Evolutionary conservation across 2,797 vertebrate genomes (phyloP), one percentile per base, ranked within the genome.

Genomic region (Fistularia tabacaria): DNA sequence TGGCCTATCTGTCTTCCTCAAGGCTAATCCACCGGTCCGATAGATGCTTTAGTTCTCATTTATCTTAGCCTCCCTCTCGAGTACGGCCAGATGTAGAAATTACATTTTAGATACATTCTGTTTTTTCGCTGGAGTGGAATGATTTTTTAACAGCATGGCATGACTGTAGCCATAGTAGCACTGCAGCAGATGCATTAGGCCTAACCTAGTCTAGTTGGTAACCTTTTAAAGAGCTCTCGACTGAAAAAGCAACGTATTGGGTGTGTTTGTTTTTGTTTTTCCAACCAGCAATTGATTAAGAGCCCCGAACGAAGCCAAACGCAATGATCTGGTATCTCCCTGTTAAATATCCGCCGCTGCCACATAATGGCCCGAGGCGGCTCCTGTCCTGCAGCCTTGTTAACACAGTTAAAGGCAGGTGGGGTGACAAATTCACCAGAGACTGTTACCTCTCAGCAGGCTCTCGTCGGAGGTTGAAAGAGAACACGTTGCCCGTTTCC

Each of bases 71-170:
- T 66, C 77, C 59, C 49, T 80, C 54, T 64, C 63, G 51, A 73
- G 68, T 69, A 71, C 59, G 69, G 75, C 60, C 66, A 62, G 69
- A 81, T 58, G 68, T 87, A 85, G 79, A 81, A 68, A 61, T 76
- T 10, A 73, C 49, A 70, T 60, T 45, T 68, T 77, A 85, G 59
- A 71, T 66, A 9, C 62, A 67, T 77, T 79, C 58, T 79, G 56
- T 81, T 76, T 60, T 68, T 65, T 66, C 15, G 40, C 69, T 73
- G 70, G 62, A 69, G 73, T 80, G 74, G 69, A 71, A 77, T 80
- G 63, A 71, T 79, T 73, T 51, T 39, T 74, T 51, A 87, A 89
- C 85, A 73, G 81, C 85, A 87, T 85, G 84, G 83, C 83, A 85
- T 87, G 85, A 84, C 57, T 49, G 72, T 87, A 84, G 85, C 70